Percentiles rank a stretch among this genome's conserved stretches.
Conservation (phyloP, 1,140 invertebrate genomes). For the Zaprionus tsacasi region DNA sequence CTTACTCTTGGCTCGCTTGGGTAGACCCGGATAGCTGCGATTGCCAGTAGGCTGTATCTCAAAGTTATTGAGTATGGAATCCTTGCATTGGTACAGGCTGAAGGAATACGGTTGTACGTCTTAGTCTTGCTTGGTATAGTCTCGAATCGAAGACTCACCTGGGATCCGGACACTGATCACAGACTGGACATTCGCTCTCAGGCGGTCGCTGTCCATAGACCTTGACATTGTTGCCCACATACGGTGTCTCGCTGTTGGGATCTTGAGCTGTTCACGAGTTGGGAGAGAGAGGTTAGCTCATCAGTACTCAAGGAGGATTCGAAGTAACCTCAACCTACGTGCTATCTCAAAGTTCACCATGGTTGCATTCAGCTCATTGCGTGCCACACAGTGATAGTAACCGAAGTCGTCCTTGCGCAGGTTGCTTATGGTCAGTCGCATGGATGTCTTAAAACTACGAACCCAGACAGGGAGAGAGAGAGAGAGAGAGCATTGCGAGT, state of each 20-base stretch:
- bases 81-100: conserved; percentile 86
- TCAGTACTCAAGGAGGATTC: not conserved
- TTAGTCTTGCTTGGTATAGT: not conserved
- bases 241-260: conserved; percentile 80
- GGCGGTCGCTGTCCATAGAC: conserved; percentile 86
- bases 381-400: conserved; percentile 92
- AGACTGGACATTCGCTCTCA: conserved; percentile 86
- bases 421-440: conserved; percentile 90
- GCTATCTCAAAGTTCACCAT: conserved; percentile 90
- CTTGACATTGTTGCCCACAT: conserved; percentile 80
- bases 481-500: no score
- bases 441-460: conserved; percentile 84
- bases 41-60: conserved; percentile 86
- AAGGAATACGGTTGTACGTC: no score
- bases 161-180: conserved; percentile 85
- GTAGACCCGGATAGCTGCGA: conserved; percentile 85
- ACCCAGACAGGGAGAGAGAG: not conserved
- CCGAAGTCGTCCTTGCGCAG: conserved; percentile 88
- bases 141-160: conserved; percentile 56
- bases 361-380: conserved; percentile 91
- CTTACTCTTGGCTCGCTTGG: conserved; percentile 86
- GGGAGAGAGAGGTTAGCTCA: not conserved
- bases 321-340: conserved; percentile 85
- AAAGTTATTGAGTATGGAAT: conserved; percentile 86
- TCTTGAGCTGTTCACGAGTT: conserved; percentile 62